phyloP scores from a whole-genome alignment of 2,888 invertebrate genomes.

The Parelbella ahira region DNA sequence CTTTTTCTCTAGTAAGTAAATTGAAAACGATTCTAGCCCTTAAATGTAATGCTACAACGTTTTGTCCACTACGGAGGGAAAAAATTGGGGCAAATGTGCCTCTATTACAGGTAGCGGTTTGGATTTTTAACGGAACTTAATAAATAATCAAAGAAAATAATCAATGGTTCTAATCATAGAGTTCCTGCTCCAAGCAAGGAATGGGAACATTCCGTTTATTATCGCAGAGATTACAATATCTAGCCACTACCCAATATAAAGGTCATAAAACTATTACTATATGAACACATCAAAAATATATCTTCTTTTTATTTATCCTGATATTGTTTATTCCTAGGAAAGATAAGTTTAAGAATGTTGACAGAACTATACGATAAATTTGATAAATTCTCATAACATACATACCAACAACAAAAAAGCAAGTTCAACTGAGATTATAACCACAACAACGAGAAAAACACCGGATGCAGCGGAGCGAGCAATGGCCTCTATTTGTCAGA shows the following conservation, averaged over 20 bases:
- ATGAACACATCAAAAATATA: too few relatives aligned
- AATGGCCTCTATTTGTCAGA: slow-evolving; percentile 46
- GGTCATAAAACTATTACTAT: too few relatives aligned
- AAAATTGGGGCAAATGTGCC: slow-evolving; percentile 27
- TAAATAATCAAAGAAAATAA: too few relatives aligned
- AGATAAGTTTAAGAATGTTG: slow-evolving; percentile 8
- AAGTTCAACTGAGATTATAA: slow-evolving; percentile 40
- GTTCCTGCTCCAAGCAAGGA: too few relatives aligned
- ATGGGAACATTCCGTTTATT: too few relatives aligned
- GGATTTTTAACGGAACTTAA: slow-evolving; percentile 4
- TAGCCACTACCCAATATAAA: too few relatives aligned
- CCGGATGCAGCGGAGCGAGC: slow-evolving; percentile 55
- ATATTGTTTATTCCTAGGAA: too few relatives aligned
- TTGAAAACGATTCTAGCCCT: slow-evolving; percentile 44
- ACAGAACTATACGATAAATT: slow-evolving; percentile 9
- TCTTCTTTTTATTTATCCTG: too few relatives aligned
- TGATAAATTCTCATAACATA: slow-evolving; percentile 18
- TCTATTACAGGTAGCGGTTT: slow-evolving; percentile 17
- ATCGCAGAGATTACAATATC: too few relatives aligned
- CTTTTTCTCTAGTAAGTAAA: slow-evolving; percentile 42
- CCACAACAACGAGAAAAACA: slow-evolving; percentile 45
- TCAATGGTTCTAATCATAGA: too few relatives aligned
- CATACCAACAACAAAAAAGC: slow-evolving; percentile 32
- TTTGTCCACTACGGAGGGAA: slow-evolving; percentile 31
- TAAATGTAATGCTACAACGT: slow-evolving; percentile 18